Conservation (phyloP, 2,113 vertebrate species). For the Alaudala cheleensis region DNA sequence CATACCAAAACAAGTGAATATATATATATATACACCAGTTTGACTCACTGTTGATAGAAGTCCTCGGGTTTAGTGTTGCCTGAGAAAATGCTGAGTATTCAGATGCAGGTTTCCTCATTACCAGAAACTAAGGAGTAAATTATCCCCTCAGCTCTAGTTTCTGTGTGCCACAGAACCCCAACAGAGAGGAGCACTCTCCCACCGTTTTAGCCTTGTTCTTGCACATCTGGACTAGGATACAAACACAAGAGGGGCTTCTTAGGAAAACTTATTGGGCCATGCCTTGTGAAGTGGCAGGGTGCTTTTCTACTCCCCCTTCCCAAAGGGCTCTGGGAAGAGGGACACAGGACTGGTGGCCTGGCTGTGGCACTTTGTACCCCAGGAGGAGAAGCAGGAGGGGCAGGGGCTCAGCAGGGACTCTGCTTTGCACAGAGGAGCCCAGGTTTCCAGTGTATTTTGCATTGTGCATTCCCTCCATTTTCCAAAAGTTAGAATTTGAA, state of each 20-base stretch:
- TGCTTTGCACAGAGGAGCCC: not conserved
- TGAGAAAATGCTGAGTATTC: not conserved
- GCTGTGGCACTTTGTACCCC: not conserved
- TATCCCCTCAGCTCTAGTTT: not conserved
- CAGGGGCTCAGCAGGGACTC: not conserved
- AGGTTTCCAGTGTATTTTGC: not conserved
- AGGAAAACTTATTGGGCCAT: not conserved
- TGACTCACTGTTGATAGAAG: not conserved
- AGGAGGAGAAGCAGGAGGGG: not conserved
- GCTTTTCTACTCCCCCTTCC: not conserved
- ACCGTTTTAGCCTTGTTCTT: not conserved
- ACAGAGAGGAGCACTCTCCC: not conserved
- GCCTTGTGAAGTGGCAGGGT: not conserved
- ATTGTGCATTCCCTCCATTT: not conserved
- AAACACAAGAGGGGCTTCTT: not conserved
- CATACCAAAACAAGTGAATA: not conserved
- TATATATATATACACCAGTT: accelerated
- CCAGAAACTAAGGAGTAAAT: not conserved
- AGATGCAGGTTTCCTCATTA: not conserved
- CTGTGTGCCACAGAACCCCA: no score
- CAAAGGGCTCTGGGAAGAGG: not conserved
- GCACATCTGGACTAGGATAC: not conserved
- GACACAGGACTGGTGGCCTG: not conserved
- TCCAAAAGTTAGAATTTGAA: not conserved
- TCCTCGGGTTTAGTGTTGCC: not conserved